Base-by-base conservation (phyloP, 2,113 vertebrate species). In the Myrmecobius fasciatus region DNA sequence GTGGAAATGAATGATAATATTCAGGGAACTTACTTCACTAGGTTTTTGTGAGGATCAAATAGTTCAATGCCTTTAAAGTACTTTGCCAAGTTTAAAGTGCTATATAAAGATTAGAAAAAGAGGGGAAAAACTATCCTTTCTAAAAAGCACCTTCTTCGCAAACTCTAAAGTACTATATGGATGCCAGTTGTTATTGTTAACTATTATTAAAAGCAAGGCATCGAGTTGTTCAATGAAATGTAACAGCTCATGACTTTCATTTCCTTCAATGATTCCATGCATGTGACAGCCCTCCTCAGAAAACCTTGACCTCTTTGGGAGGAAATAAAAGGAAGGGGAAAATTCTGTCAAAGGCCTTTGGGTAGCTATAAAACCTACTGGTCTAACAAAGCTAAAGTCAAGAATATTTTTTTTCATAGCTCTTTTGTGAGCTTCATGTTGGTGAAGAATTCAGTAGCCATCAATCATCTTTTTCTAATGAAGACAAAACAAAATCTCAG, bases 301-400 rank as follows among this genome's bases (percentile, higher is more conserved):
- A 83, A 83, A 83, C 67, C n/a, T 83, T 83, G 67, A 89, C 90
- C 96, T 92, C 53, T 93, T 96, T 93, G 67, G 28, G 53, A 89
- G 93, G 89, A 97, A 93, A 96, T 53, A 48, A 25, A 48, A 96
- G 90, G 89, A 93, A n/a, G 75, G 96, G 91, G 94, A 94, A 95
- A 98, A 93, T 83, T 28, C 10, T 22, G 89, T 95, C 95, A 91
- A 25, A 95, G 89, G 48, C 60, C 47, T 97, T 96, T 53, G 49
- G 93, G 96, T 96, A 89, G 93, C 95, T 96, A 94, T 51, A 97
- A 94, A 89, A 97, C 67, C 96, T 97, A 95, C 89, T 91, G 91
- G 95, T 97, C 97, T 96, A 46, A 92, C 36, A n/a, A 12, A 25
- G 31, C 91, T 51, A 10, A 0, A 3, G 51, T 88, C 2, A 96